Evolutionary conservation across 2,113 vertebrate species (phyloP), one percentile per base, ranked within the genome.

Genomic region (Antechinus flavipes): DNA sequence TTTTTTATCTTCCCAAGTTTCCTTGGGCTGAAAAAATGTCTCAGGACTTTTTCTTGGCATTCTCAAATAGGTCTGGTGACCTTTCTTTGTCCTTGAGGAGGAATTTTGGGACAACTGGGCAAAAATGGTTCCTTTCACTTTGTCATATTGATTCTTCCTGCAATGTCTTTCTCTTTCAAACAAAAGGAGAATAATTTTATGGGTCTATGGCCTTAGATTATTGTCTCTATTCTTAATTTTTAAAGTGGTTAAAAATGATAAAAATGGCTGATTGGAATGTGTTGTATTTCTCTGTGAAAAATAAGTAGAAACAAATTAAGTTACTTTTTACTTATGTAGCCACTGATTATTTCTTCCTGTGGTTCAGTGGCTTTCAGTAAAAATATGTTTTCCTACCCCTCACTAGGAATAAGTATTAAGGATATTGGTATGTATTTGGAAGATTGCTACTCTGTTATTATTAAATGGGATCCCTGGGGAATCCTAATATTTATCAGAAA

Each of bases 331-430:
- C 46, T 95, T 42, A 1, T 54, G 25, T 91, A 49, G 47, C 24
- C 22, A 19, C 56, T 96, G 42, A 27, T 93, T 96, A 24, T 96
- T 97, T 90, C 93, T 97, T 96, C n/a, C 91, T 89, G 25, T 95
- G 90, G n/a, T 56, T 93, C 90, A 94, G 11, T 90, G 47, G 46
- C 93, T 95, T 94, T 56, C 42, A 93, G 24, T 95, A 93, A 95
- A 90, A 95, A 96, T 96, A 96, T 54, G 76, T 94, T n/a, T 76
- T n/a, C 26, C 93, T 98, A 76, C 19, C 23, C 47, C 24, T 94
- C 11, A 93, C n/a, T 94, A 91, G 95, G 91, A 96, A 94, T 10
- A 93, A 91, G 24, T 61, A 8, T 84, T 2, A 47, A 84, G 91
- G 93, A 95, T 90, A 96, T 92, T 94, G 47, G 27, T 89, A 93